Conservation (phyloP, 2,113 vertebrate genomes). For the Clarias batrachus region DNA sequence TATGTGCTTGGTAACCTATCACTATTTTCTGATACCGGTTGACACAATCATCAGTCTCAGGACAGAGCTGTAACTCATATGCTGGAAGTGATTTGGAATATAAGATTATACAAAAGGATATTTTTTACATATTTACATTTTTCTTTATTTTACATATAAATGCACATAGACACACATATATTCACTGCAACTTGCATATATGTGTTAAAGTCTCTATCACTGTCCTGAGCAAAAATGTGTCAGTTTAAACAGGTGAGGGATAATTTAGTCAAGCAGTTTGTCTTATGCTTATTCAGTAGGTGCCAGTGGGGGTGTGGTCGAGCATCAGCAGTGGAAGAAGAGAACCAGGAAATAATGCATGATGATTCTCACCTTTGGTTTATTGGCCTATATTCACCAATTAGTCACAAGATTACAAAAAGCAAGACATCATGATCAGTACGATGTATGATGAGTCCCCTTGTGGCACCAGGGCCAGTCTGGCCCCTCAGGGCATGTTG, state of each 20-base stretch:
- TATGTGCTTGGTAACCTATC: neutral
- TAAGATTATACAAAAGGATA: neutral
- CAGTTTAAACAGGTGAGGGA: neutral
- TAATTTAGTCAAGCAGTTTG: neutral
- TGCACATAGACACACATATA: neutral
- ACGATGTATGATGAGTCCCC: too few relatives aligned
- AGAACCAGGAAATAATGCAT: too few relatives aligned
- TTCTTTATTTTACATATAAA: neutral
- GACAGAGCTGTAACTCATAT: neutral
- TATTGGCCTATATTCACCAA: too few relatives aligned
- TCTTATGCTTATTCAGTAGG: neutral
- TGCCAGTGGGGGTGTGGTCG: too few relatives aligned
- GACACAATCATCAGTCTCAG: neutral
- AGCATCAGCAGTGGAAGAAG: too few relatives aligned
- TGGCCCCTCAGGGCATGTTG: too few relatives aligned
- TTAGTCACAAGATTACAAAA: too few relatives aligned
- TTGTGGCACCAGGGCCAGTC: too few relatives aligned
- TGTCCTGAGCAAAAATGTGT: neutral
- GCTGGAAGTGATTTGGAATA: neutral
- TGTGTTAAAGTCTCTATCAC: neutral
- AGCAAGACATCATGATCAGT: too few relatives aligned
- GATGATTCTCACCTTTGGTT: too few relatives aligned
- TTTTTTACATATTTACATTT: neutral
- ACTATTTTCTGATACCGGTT: neutral
- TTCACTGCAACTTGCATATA: neutral